These are phyloP conservation scores for Pegea sp. DNA, from an alignment of 23 tunicate species.

Conservation along the genomic window DNA sequence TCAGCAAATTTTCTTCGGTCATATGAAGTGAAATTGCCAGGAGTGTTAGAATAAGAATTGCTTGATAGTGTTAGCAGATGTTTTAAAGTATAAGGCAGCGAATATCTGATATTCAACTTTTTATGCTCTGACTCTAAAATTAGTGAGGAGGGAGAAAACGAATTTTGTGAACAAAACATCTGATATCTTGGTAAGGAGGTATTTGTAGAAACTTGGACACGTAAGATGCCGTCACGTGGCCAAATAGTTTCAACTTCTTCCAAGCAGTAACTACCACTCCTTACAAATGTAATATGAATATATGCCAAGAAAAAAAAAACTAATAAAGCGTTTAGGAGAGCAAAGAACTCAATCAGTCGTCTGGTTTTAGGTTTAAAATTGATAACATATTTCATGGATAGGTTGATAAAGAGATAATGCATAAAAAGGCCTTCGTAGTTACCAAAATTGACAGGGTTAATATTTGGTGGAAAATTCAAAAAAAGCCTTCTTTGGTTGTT, in stretches of 20 bases:
- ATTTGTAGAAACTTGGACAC: slow-evolving; percentile 49
- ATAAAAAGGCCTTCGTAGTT: slow-evolving; percentile 58
- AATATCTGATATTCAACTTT: no score
- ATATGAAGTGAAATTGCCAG: no score
- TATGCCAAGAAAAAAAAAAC: slow-evolving; percentile 51
- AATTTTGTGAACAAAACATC: no score
- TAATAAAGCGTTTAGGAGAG: slow-evolving; percentile 33
- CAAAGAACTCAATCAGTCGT: slow-evolving; percentile 56
- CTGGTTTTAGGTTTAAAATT: slow-evolving; percentile 47
- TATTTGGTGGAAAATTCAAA: no score
- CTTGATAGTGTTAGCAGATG: no score
- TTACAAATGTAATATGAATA: slow-evolving; percentile 60
- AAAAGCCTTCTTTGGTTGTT: no score
- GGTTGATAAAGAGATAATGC: slow-evolving; percentile 59
- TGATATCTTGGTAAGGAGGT: slow-evolving; percentile 10
- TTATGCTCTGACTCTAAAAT: no score
- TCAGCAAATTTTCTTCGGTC: no score
- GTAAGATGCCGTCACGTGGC: slow-evolving; percentile 46
- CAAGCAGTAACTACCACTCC: slow-evolving; percentile 40
- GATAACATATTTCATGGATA: slow-evolving; percentile 33
- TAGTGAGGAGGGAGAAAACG: no score
- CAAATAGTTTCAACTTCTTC: slow-evolving; percentile 49
- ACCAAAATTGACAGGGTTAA: slow-evolving; percentile 6
- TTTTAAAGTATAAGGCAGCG: no score
- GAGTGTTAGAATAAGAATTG: no score